phyloP scores from a whole-genome alignment of 2,888 invertebrate species.

The Sphaerophoria taeniata region DNA sequence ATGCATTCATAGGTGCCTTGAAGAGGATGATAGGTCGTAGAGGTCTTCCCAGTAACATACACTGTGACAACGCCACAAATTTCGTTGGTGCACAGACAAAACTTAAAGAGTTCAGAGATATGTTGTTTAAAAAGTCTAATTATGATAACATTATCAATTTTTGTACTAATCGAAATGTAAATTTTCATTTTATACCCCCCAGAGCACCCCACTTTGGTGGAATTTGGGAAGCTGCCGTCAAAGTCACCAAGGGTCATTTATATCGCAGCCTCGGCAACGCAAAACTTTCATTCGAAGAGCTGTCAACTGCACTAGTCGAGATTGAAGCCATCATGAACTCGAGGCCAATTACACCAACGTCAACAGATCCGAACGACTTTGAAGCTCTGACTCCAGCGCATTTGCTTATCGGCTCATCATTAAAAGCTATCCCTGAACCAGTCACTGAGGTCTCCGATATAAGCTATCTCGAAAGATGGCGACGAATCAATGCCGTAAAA shows the following conservation, averaged over 20 bases:
- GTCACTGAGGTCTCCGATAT: constrained; percentile 33
- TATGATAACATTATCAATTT: constrained; percentile 8
- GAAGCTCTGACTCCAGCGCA: constrained; percentile 12
- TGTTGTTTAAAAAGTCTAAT: constrained; percentile 13
- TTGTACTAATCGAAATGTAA: constrained; percentile 6
- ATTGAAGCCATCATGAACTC: constrained; percentile 26
- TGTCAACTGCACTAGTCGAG: constrained; percentile 13
- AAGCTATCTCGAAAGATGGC: constrained; percentile 49
- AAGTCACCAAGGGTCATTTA: neutral
- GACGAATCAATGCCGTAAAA: constrained; percentile 51
- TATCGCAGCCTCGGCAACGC: constrained; percentile 23
- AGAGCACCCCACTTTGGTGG: constrained; percentile 1
- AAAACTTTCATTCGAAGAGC: constrained; percentile 8
- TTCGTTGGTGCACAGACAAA: constrained; percentile 26
- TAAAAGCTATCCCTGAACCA: constrained; percentile 45
- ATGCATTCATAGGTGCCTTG: constrained; percentile 14
- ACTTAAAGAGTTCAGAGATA: constrained; percentile 16
- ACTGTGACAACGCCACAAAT: constrained; percentile 23
- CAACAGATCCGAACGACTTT: neutral
- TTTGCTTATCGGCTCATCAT: constrained; percentile 15
- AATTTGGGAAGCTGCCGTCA: constrained; percentile 14
- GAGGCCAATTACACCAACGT: constrained; percentile 5
- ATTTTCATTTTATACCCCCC: constrained; percentile 6
- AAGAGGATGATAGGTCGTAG: constrained; percentile 2
- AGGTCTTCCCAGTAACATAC: neutral